Evolutionary conservation across 2,888 invertebrate species (phyloP), one percentile per base, ranked within the genome.

Genomic region (Beris morrisii): DNA sequence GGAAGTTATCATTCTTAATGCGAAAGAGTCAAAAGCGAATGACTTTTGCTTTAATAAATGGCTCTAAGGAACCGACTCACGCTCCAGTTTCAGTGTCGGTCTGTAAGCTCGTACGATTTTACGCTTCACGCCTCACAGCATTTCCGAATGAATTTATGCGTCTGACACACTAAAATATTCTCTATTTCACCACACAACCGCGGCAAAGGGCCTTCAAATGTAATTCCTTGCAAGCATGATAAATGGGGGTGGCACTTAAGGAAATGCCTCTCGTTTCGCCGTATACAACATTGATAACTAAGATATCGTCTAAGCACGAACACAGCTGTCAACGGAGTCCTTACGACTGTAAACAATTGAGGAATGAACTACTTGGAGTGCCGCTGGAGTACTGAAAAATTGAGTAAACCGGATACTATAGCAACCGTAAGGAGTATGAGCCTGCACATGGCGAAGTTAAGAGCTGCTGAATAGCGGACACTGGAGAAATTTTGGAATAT

Each of bases 101-200:
- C n/a, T 50, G 50, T 52, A 50, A 61, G 38, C 38, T 38, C 38
- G 38, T 38, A 38, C 38, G 38, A 9, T 5, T 9, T 52, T 61
- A 50, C 31, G 61, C 50, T 61, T 61, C 22, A 61, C 61, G 61
- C 61, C 50, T 61, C 48, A 30, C 13, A 61, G 50, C 28, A 22
- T 50, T 52, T 50, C 50, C 30, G 50, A 61, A 61, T 61, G 61
- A 61, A 61, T 61, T 61, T 61, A 50, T 61, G 50, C 61, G 61
- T 61, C 52, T 61, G 61, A 61, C 61, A 61, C 61, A 50, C 61
- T 61, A 50, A 61, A 61, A 50, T 61, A 61, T 52, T 61, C 52
- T 61, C 32, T 30, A 61, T 50, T 52, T 61, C 52, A 22, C 61
- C 61, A 22, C 61, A 61, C n/a, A 61, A 61, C 61, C 61, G 50